phyloP scores from a whole-genome alignment of 1,140 invertebrate species.

The Drosophila yakuba region DNA sequence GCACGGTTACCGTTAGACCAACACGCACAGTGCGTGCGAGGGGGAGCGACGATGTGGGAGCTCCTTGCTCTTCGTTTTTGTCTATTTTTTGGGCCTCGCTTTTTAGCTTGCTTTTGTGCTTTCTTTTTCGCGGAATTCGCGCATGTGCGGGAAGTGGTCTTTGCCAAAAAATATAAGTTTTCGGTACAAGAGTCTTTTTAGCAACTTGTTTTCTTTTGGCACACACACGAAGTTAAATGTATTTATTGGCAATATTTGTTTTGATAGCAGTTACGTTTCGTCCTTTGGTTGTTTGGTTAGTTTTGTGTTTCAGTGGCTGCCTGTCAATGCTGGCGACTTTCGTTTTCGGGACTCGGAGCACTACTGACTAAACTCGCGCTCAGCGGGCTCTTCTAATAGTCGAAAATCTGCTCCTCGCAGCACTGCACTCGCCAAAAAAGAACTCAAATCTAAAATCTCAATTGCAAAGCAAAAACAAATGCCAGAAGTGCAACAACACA shows the following conservation, averaged over 20 bases:
- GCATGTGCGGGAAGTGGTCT: conserved; percentile 65
- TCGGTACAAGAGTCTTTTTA: conserved; percentile 11
- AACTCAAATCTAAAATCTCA: conserved; percentile 54
- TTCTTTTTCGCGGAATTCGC: conserved; percentile 73
- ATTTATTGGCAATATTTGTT: conserved; percentile 42
- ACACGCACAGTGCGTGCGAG: conserved; percentile 66
- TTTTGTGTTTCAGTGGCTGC: conserved; percentile 26
- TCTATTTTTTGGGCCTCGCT: conserved; percentile 72
- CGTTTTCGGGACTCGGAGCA: conserved; percentile 78
- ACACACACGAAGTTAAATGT: conserved; percentile 39
- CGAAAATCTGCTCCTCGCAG: conserved; percentile 61
- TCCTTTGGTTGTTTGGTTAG: conserved; percentile 31
- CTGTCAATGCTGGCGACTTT: conserved; percentile 48
- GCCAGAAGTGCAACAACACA: conserved; percentile 71
- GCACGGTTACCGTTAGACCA: conserved; percentile 75
- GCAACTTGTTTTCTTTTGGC: conserved; percentile 2
- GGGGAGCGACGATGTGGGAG: conserved; percentile 48
- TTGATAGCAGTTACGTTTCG: conserved; percentile 40
- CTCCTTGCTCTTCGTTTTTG: conserved; percentile 72
- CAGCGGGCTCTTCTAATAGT: conserved; percentile 72
- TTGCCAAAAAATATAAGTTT: conserved; percentile 29
- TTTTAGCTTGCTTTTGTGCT: conserved; percentile 52
- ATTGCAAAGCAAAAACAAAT: conserved; percentile 77
- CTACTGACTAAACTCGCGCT: conserved; percentile 73
- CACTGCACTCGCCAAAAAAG: conserved; percentile 52